phyloP scores from a whole-genome alignment of 2,797 vertebrate species.

The Chrysocyon brachyurus region DNA sequence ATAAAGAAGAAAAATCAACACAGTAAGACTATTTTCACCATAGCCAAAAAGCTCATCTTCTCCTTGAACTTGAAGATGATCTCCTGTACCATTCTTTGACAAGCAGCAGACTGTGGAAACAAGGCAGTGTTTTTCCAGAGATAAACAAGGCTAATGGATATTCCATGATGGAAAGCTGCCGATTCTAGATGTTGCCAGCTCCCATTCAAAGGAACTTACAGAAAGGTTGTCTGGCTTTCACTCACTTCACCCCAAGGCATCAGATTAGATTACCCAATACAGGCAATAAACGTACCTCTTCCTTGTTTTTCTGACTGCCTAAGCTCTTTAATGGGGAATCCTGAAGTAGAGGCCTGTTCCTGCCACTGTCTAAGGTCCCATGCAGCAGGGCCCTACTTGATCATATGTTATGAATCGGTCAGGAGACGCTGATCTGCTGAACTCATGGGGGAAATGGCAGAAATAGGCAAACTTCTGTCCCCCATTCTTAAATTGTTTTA shows the following conservation, averaged over 20 bases:
- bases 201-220: slow-evolving; percentile 70
- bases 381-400: slow-evolving; percentile 53
- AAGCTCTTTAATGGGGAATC: slow-evolving; percentile 49
- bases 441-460: slow-evolving; percentile 72
- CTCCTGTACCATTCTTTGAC: slow-evolving; percentile 64
- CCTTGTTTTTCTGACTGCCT: slow-evolving; percentile 69
- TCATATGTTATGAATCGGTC: slow-evolving; percentile 78
- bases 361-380: slow-evolving; percentile 72
- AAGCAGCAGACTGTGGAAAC: slow-evolving; percentile 61
- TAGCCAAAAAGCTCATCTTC: slow-evolving; percentile 34
- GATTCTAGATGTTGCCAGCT: slow-evolving; percentile 68
- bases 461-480: not conserved
- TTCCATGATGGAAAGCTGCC: slow-evolving; percentile 72
- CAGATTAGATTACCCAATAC: slow-evolving; percentile 72
- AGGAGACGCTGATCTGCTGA: slow-evolving; percentile 72
- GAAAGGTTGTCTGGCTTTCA: slow-evolving; percentile 73
- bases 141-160: slow-evolving; percentile 81
- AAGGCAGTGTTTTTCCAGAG: slow-evolving; percentile 78
- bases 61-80: slow-evolving; percentile 65
- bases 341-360: slow-evolving; percentile 61
- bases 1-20: not conserved
- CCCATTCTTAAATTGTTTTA: slow-evolving; percentile 63
- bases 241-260: slow-evolving; percentile 68
- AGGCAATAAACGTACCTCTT: slow-evolving; percentile 65
- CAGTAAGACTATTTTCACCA: not conserved